These are phyloP conservation scores for Pristionchus arcanus DNA, from an alignment of 2,888 invertebrate genomes.

Conservation along the genomic window DNA sequence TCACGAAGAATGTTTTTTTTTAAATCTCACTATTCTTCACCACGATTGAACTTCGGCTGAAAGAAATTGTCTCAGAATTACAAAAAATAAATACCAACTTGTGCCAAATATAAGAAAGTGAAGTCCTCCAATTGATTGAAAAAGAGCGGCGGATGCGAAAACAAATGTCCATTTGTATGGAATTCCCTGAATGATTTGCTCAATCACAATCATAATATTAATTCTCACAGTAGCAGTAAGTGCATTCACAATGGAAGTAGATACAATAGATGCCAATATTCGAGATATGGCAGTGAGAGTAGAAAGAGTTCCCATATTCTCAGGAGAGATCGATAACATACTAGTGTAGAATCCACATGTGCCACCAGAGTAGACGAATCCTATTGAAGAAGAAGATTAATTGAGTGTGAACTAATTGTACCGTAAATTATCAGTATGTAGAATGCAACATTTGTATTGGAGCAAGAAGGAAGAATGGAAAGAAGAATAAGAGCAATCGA, in stretches of 20 bases:
- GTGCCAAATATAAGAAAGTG: constrained; percentile 32
- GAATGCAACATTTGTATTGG: not conserved
- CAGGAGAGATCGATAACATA: constrained; percentile 37
- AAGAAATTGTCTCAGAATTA: not conserved
- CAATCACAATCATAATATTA: not conserved
- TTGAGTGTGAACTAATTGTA: not conserved
- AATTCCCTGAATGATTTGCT: not conserved
- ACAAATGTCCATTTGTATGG: constrained; percentile 18
- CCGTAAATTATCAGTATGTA: constrained; percentile 22
- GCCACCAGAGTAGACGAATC: constrained; percentile 26
- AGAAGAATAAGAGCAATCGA: constrained; percentile 19
- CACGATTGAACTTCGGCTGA: constrained; percentile 28
- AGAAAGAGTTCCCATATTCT: constrained; percentile 31
- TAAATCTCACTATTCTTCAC: not conserved
- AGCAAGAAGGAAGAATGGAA: constrained; percentile 17
- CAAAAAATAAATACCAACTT: not conserved
- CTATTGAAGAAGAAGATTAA: not conserved
- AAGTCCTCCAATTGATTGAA: constrained; percentile 34
- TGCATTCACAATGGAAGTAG: constrained; percentile 43
- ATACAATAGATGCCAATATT: not conserved
- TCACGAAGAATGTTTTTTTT: not conserved
- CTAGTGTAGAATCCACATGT: constrained; percentile 37
- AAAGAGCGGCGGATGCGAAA: not conserved
- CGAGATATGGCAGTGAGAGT: not conserved
- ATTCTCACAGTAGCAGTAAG: not conserved